phyloP scores from a whole-genome alignment of 2,797 vertebrate genomes.

The Anguilla obscura region DNA sequence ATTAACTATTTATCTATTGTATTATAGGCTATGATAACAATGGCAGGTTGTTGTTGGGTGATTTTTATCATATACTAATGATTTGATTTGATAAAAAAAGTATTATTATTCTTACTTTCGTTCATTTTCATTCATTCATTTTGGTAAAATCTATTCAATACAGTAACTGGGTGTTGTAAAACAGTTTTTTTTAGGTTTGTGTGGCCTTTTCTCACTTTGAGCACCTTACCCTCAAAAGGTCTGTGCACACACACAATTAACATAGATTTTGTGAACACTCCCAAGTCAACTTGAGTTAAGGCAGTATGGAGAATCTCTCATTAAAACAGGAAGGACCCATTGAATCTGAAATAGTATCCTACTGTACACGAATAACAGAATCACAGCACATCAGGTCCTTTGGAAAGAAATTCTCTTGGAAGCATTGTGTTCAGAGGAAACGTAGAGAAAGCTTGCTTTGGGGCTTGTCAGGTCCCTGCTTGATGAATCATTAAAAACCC shows the following conservation, averaged over 20 bases:
- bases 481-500: background rate
- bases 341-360: background rate
- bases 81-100: background rate
- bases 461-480: conserved; percentile 9
- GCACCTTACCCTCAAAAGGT: too few species aligned
- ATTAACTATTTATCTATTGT: background rate
- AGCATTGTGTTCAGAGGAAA: background rate
- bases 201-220: too few species aligned
- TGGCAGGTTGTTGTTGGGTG: background rate
- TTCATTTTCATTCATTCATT: background rate
- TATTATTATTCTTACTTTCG: background rate
- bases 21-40: too few species aligned
- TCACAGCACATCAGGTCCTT: background rate
- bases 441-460: background rate
- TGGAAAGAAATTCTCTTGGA: background rate
- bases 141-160: too few species aligned
- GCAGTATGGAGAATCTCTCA: background rate
- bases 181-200: too few species aligned
- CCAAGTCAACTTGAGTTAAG: background rate
- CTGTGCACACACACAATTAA: too few species aligned
- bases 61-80: background rate
- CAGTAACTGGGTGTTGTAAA: too few species aligned
- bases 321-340: background rate
- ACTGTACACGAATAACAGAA: background rate
- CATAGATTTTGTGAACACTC: too few species aligned